These are phyloP conservation scores for Aurelia sp. DNA, from an alignment of 30 jellyfish, hydroid and myxozoan genomes.

Conservation along the genomic window DNA sequence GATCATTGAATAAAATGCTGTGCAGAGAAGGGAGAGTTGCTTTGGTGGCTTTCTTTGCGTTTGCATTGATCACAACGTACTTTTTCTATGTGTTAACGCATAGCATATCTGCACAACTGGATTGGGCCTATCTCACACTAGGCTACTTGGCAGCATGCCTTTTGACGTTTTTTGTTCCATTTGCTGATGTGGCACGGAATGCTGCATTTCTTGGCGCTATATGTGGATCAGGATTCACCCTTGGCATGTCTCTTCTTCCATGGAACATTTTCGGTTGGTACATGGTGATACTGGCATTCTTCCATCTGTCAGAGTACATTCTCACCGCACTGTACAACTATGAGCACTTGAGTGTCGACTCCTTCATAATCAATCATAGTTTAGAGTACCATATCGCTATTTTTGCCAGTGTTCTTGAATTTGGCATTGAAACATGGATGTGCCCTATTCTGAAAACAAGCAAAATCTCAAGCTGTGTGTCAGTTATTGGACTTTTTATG, in stretches of 20 bases:
- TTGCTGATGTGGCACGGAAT: constrained; percentile 75
- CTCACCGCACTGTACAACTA: constrained; percentile 82
- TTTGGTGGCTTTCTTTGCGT: constrained; percentile 66
- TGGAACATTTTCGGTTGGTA: constrained; percentile 79
- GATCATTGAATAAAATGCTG: constrained; percentile 44
- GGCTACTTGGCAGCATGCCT: constrained; percentile 55
- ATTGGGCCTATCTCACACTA: constrained; percentile 50
- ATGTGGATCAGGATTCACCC: constrained; percentile 71
- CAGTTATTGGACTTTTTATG: constrained; percentile 60
- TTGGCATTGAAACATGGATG: constrained; percentile 53
- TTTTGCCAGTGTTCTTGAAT: constrained; percentile 67
- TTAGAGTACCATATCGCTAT: constrained; percentile 80
- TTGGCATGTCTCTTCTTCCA: constrained; percentile 27
- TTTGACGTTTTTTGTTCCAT: constrained; percentile 76
- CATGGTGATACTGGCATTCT: constrained; percentile 72
- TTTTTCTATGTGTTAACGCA: constrained; percentile 16
- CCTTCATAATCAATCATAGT: constrained; percentile 92
- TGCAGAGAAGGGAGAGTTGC: constrained; percentile 97
- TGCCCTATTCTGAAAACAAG: constrained; percentile 63
- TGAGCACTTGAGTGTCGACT: constrained; percentile 56
- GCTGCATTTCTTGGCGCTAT: constrained; percentile 86
- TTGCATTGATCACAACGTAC: constrained; percentile 61
- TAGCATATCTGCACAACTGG: constrained; percentile 48
- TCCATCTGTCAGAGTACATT: constrained; percentile 90
- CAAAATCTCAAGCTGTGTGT: constrained; percentile 8